Evolutionary conservation across 2,888 invertebrate genomes (phyloP).

Genomic region (Agriopis aurantiaria): DNA sequence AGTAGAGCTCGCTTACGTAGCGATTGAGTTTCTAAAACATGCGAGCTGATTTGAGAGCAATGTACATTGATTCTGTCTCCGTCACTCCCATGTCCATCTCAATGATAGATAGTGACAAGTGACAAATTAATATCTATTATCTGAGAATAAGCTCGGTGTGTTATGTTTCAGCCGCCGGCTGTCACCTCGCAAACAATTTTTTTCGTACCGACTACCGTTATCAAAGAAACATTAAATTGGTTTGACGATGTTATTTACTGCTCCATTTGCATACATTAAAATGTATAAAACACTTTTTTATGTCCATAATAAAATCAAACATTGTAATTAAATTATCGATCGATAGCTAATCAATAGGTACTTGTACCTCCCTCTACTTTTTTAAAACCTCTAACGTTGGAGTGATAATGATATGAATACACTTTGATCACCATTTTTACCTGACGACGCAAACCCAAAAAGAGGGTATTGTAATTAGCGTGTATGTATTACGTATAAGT

Average conservation of each 20-base stretch:
- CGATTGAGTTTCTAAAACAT: constrained; percentile 13
- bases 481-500: too few species aligned
- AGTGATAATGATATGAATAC: background rate
- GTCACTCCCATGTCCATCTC: background rate
- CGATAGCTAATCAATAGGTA: constrained; percentile 8
- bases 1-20: background rate
- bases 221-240: constrained; percentile 54
- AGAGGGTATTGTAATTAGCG: too few species aligned
- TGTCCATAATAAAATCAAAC: constrained; percentile 30
- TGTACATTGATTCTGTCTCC: background rate
- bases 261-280: constrained; percentile 57
- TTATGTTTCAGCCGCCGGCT: constrained; percentile 19
- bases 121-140: background rate
- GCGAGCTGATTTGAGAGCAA: constrained; percentile 14
- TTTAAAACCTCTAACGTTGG: background rate
- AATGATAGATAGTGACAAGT: background rate
- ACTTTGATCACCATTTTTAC: background rate
- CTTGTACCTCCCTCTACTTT: background rate
- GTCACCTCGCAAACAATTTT: constrained; percentile 52
- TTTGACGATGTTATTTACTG: constrained; percentile 57
- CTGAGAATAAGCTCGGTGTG: constrained; percentile 12
- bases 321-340: constrained; percentile 32
- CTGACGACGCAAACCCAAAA: too few species aligned
- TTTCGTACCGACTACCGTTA: constrained; percentile 56
- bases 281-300: constrained; percentile 37